These are phyloP conservation scores for Melanotaenia parkinsoni DNA, from an alignment of 2,797 vertebrate species.

Conservation along the genomic window DNA sequence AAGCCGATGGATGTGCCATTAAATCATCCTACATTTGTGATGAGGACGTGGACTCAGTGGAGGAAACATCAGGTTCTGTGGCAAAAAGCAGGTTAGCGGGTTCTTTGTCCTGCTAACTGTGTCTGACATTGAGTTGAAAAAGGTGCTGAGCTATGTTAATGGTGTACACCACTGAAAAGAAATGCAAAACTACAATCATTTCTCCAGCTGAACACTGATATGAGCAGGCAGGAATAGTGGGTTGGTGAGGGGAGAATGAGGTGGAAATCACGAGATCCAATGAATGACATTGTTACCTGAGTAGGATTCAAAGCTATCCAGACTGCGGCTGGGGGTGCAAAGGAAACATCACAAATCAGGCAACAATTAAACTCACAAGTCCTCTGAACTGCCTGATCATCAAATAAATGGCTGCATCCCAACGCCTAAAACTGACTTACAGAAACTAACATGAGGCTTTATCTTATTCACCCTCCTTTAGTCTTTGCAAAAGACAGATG, in stretches of 20 bases:
- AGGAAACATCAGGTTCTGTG: slow-evolving; percentile 26
- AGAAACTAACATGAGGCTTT: not conserved
- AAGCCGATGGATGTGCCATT: slow-evolving; percentile 49
- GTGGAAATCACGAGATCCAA: slow-evolving; percentile 54
- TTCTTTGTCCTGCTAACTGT: fast-evolving
- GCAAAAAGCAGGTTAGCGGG: slow-evolving; percentile 12
- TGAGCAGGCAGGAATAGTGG: slow-evolving; percentile 57
- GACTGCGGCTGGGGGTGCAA: slow-evolving; percentile 84
- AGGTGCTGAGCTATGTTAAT: slow-evolving; percentile 53
- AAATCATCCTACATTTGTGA: slow-evolving; percentile 41
- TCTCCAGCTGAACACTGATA: slow-evolving; percentile 37
- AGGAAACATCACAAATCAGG: slow-evolving; percentile 78
- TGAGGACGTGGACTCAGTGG: slow-evolving; percentile 47
- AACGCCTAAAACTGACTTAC: not conserved
- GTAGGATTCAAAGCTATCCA: slow-evolving; percentile 88
- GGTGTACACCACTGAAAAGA: slow-evolving; percentile 23
- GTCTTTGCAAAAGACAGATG: not conserved
- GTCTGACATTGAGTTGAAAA: slow-evolving; percentile 1
- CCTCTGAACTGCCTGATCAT: slow-evolving; percentile 2
- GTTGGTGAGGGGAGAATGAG: slow-evolving; percentile 48
- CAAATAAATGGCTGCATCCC: not conserved
- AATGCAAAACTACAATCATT: slow-evolving; percentile 34
- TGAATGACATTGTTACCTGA: slow-evolving; percentile 82
- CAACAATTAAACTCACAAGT: slow-evolving; percentile 31
- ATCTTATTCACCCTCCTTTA: not conserved